Conservation (phyloP, 2,797 vertebrate genomes). For the Nasua narica region DNA sequence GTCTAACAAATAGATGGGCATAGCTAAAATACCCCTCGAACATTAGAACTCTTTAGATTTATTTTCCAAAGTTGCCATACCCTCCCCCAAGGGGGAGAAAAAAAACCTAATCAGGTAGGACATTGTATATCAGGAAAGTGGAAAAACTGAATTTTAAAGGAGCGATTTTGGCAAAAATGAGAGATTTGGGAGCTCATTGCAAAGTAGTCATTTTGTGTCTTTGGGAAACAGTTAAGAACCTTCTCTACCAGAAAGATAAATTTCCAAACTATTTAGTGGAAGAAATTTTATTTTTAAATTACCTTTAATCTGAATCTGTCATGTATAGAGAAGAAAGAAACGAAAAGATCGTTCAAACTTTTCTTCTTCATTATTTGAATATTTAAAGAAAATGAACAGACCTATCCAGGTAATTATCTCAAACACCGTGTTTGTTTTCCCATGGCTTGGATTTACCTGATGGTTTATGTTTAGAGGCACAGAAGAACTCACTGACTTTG, state of each 20-base stretch:
- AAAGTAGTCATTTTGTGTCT: background rate
- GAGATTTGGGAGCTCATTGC: background rate
- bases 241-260: background rate
- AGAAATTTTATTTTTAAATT: background rate
- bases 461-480: background rate
- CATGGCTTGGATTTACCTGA: background rate
- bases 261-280: background rate
- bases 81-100: no score
- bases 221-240: background rate
- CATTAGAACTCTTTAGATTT: background rate
- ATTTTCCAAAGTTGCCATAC: background rate
- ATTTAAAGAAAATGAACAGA: slow-evolving; percentile 10
- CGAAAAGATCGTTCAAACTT: background rate
- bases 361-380: background rate
- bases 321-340: background rate
- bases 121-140: background rate
- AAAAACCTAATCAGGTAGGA: background rate
- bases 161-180: background rate
- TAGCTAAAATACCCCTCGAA: background rate
- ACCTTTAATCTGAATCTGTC: background rate
- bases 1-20: background rate
- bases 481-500: background rate
- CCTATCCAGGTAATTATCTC: background rate
- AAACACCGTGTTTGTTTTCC: background rate
- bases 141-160: background rate